phyloP scores from a whole-genome alignment of 2,888 invertebrate genomes.

The Embidobia sp. region DNA sequence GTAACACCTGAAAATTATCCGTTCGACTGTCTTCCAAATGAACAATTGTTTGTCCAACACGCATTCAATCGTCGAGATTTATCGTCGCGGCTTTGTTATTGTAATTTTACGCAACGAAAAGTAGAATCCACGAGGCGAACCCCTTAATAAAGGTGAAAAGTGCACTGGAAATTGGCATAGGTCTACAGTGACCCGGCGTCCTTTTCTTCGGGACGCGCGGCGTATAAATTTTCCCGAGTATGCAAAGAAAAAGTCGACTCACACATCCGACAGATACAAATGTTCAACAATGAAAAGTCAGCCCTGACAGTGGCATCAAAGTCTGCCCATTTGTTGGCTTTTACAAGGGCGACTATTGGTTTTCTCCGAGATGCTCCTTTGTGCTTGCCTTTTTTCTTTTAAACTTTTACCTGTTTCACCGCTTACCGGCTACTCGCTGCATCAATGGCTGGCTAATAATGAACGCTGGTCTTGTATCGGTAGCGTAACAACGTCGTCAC shows the following conservation, averaged over 20 bases:
- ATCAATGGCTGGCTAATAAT: slow-evolving; percentile 44
- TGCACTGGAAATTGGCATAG: slow-evolving; percentile 32
- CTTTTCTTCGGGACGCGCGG: slow-evolving; percentile 22
- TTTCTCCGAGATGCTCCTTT: slow-evolving; percentile 2
- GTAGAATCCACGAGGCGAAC: slow-evolving; percentile 13
- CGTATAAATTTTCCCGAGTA: slow-evolving; percentile 52
- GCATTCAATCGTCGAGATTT: slow-evolving; percentile 4
- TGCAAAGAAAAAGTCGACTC: slow-evolving; percentile 41
- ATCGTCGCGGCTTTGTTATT: slow-evolving; percentile 37
- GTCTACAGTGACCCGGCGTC: slow-evolving; percentile 6
- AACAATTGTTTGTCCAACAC: too few relatives aligned
- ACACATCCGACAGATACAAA: slow-evolving; percentile 2
- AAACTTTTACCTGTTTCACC: slow-evolving; percentile 61
- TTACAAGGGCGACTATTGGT: slow-evolving; percentile 34
- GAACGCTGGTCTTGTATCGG: slow-evolving; percentile 67
- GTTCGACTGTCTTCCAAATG: too few relatives aligned
- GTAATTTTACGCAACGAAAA: slow-evolving; percentile 49
- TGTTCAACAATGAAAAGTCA: slow-evolving; percentile 49
- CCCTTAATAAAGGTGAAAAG: slow-evolving; percentile 40
- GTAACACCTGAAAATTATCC: too few relatives aligned
- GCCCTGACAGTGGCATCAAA: slow-evolving; percentile 49
- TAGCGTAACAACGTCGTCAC: slow-evolving; percentile 79
- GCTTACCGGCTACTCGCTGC: slow-evolving; percentile 65
- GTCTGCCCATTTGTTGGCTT: slow-evolving; percentile 44
- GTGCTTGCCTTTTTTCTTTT: slow-evolving; percentile 40